These are phyloP conservation scores for Xanthostigma xanthostigma DNA, from an alignment of 2,888 invertebrate species.

Conservation along the genomic window DNA sequence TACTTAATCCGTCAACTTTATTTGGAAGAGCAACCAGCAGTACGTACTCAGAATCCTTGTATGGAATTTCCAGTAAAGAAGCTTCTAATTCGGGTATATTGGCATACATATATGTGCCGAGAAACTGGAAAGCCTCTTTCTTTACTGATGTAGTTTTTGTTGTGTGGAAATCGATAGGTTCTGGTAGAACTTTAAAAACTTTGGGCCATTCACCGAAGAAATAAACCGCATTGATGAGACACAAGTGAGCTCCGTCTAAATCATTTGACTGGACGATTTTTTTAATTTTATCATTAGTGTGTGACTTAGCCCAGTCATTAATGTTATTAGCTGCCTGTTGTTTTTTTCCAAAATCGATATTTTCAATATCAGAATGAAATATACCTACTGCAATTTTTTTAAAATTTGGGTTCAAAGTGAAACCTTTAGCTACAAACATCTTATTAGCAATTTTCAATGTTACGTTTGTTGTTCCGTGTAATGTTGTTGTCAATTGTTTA, in stretches of 20 bases:
- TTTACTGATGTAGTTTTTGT: constrained; percentile 35
- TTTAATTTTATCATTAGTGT: constrained; percentile 71
- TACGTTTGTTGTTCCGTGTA: constrained; percentile 5
- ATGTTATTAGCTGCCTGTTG: constrained; percentile 36
- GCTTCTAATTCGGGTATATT: constrained; percentile 37
- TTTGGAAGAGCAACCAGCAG: constrained; percentile 66
- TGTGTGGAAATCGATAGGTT: constrained; percentile 37
- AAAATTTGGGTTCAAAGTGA: constrained; percentile 33
- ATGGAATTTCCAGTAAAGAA: constrained; percentile 54
- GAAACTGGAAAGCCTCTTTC: constrained; percentile 32
- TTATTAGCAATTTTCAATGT: constrained; percentile 6
- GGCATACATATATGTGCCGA: constrained; percentile 29
- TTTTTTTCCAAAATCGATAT: constrained; percentile 42
- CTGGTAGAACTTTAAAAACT: neutral
- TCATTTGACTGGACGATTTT: constrained; percentile 48
- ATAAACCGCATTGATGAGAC: constrained; percentile 73
- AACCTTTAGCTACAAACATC: constrained; percentile 6
- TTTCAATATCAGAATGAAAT: constrained; percentile 48
- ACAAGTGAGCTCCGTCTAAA: constrained; percentile 41
- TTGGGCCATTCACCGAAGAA: constrained; percentile 43
- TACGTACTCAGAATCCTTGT: constrained; percentile 48
- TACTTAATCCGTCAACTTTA: constrained; percentile 43
- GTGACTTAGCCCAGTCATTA: constrained; percentile 64
- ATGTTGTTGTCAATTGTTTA: constrained; percentile 6
- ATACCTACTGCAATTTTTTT: constrained; percentile 39